phyloP scores from a whole-genome alignment of 1,140 invertebrate species.

The Eciton burchellii region DNA sequence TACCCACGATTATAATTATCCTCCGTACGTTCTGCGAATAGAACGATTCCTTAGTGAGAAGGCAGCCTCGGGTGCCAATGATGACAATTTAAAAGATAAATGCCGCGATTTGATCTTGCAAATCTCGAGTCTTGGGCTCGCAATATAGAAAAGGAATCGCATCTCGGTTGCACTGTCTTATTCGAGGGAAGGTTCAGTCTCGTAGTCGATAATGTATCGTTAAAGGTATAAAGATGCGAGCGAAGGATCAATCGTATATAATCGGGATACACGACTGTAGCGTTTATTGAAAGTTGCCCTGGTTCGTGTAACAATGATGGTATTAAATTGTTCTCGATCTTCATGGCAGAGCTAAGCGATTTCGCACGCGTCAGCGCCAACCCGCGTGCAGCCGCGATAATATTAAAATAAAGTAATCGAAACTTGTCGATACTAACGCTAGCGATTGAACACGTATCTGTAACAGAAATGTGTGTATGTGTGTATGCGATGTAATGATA shows the following conservation, averaged over 20 bases:
- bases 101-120: background rate
- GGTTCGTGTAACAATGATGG: slow-evolving; percentile 10
- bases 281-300: slow-evolving; percentile 42
- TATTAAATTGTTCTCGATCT: slow-evolving; percentile 42
- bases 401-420: slow-evolving; percentile 38
- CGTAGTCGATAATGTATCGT: slow-evolving; percentile 27
- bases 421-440: slow-evolving; percentile 2
- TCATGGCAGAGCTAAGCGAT: slow-evolving; percentile 17
- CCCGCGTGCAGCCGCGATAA: background rate
- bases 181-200: slow-evolving; percentile 8
- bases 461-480: too few relatives aligned
- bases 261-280: background rate
- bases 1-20: too few relatives aligned
- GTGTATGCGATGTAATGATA: too few relatives aligned
- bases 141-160: background rate
- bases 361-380: slow-evolving; percentile 26
- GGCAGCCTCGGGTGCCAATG: background rate
- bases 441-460: too few relatives aligned
- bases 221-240: slow-evolving; percentile 30
- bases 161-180: background rate
- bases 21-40: background rate
- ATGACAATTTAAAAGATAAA: background rate
- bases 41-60: background rate
- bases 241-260: background rate
- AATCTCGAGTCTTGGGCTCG: background rate